These are phyloP conservation scores for Seladonia tumulorum DNA, from an alignment of 2,888 invertebrate species.

Conservation along the genomic window DNA sequence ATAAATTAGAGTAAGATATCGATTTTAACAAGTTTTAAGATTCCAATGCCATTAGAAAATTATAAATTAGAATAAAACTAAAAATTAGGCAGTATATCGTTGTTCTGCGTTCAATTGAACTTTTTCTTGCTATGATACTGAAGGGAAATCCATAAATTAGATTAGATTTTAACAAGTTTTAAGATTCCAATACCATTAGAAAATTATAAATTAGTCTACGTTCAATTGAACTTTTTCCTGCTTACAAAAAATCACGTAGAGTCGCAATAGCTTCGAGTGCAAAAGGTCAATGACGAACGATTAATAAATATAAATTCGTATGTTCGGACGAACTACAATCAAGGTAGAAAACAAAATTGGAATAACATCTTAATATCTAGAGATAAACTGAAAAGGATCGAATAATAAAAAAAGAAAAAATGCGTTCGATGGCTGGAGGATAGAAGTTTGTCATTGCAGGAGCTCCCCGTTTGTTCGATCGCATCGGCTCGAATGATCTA, in stretches of 20 bases:
- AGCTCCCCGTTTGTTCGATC: not conserved
- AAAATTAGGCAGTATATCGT: too few species aligned
- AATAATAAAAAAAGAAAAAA: slow-evolving; percentile 13
- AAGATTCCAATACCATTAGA: too few species aligned
- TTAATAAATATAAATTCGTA: slow-evolving; percentile 18
- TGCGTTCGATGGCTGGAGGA: slow-evolving; percentile 13
- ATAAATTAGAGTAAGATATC: too few species aligned
- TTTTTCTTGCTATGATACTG: too few species aligned
- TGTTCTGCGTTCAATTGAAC: too few species aligned
- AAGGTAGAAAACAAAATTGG: not conserved
- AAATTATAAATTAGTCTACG: too few species aligned
- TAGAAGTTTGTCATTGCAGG: slow-evolving; percentile 43
- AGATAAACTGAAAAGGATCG: slow-evolving; percentile 42
- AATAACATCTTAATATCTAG: slow-evolving; percentile 2
- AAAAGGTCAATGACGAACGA: not conserved
- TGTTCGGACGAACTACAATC: not conserved
- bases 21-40: too few species aligned
- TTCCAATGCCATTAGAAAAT: too few species aligned
- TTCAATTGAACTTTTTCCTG: too few species aligned
- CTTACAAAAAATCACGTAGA: not conserved
- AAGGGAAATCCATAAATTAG: too few species aligned
- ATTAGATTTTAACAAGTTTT: too few species aligned
- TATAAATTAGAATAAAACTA: too few species aligned
- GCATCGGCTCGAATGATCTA: slow-evolving; percentile 50
- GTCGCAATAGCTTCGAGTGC: not conserved